These are phyloP conservation scores for Dasyornis broadbenti DNA, from an alignment of 2,113 vertebrate species.

Conservation along the genomic window DNA sequence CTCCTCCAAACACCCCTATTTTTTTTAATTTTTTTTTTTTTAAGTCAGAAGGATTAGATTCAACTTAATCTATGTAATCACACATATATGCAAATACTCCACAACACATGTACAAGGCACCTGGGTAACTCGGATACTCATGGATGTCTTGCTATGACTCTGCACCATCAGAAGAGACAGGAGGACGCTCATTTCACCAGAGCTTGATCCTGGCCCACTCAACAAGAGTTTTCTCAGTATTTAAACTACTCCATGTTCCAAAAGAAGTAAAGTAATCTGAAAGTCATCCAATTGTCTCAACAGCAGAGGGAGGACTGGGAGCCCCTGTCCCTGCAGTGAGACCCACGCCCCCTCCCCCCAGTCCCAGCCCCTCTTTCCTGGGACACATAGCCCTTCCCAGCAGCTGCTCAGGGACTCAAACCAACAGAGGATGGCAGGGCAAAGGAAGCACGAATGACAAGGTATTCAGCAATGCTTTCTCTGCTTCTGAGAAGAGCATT, in stretches of 20 bases:
- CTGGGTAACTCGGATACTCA: background rate
- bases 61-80: background rate
- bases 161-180: background rate
- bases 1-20: background rate
- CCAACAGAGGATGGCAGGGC: background rate
- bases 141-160: background rate
- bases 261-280: background rate
- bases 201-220: background rate
- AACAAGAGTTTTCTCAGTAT: background rate
- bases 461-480: too few relatives aligned
- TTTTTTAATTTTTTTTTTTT: background rate
- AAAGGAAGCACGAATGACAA: background rate
- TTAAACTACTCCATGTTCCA: accelerated
- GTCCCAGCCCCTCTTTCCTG: background rate
- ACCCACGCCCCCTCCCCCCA: accelerated
- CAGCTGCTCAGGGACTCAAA: background rate
- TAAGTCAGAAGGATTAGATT: background rate
- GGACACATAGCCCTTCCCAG: background rate
- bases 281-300: background rate
- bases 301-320: background rate
- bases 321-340: background rate
- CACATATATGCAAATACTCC: background rate
- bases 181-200: background rate
- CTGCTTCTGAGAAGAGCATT: background rate
- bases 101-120: background rate